Evolutionary conservation across 1,140 invertebrate genomes (phyloP), one percentile per base, ranked within the genome.

Genomic region (Tetramorium parvispinum): DNA sequence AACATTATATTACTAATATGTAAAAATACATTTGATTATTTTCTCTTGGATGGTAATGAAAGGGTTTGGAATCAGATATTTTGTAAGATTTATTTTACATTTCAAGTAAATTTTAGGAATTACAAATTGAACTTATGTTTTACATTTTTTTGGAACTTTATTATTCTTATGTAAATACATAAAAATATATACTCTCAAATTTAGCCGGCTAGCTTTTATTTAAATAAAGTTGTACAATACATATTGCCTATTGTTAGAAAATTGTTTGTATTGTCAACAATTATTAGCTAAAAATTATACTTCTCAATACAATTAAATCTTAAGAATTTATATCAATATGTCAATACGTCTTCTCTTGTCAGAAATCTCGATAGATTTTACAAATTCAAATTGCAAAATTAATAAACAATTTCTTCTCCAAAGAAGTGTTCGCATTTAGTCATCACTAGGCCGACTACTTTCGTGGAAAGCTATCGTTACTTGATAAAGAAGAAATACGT

Each of bases 401-500:
- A 24, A 51, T 7, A 5, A 37, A 65, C 8, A 1, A 32, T 53
- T 27, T 53, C 13, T 37, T 18, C n/a, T 3, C 43, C 13, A 4
- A 13, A 21, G 37, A 68, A 68, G 8, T 5, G 5, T 79, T 21
- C 18, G 4, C 6, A 7, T 43, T 70, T 81, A 70, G 21, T 81
- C 78, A 81, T 57, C 37, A 24, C 2, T 37, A 7, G 10, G 18
- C 32, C 5, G 10, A 40, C 24, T 68, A 55, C 63, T 55, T 81
- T 81, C 77, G 21, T 2, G 16, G 65, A 81, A 81, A 55, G 49
- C 18, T 81, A 70, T 81, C 76, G 59, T 53, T 13, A 66, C 18
- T 37, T 40, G 78, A 81, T 81, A 81, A 81, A 6, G 3, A 8
- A 24, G 37, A 55, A 81, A 63, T 37, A n/a, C 8, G 3, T 55